Evolutionary conservation across 2,113 vertebrate species (phyloP).

Genomic region (Cephalopholis sonnerati): DNA sequence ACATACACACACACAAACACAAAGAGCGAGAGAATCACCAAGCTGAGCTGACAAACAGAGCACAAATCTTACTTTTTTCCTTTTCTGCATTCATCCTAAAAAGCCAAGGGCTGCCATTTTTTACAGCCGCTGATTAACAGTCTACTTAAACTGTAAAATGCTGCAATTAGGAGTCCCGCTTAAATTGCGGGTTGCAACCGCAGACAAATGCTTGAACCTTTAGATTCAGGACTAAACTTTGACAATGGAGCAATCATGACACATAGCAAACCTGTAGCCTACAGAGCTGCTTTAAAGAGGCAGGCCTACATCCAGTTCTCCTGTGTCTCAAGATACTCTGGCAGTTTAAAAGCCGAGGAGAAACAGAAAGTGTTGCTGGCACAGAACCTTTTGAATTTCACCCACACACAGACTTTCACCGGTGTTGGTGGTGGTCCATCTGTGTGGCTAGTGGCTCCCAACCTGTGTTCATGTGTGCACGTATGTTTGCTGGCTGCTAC

Average conservation of each 20-base stretch:
- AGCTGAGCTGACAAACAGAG: constrained; percentile 5
- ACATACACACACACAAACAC: constrained; percentile 2
- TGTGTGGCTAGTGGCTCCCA: constrained; percentile 47
- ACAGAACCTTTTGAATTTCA: constrained; percentile 24
- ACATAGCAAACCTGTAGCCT: background rate
- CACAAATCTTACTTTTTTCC: constrained; percentile 1
- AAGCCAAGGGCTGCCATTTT: background rate
- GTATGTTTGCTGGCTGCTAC: constrained; percentile 64
- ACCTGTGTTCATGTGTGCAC: constrained; percentile 52
- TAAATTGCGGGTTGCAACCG: constrained; percentile 15
- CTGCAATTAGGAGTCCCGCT: constrained; percentile 14
- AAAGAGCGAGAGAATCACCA: constrained; percentile 33
- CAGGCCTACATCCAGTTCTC: background rate
- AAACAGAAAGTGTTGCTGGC: constrained; percentile 24
- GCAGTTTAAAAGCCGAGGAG: constrained; percentile 16
- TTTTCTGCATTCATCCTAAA: constrained; percentile 7
- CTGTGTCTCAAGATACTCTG: background rate
- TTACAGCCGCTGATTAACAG: constrained; percentile 23
- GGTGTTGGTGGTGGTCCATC: constrained; percentile 50
- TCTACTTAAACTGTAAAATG: constrained; percentile 30
- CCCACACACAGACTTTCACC: constrained; percentile 35
- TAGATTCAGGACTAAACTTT: constrained; percentile 19
- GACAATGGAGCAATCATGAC: constrained; percentile 12
- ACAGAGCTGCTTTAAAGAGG: constrained; percentile 2
- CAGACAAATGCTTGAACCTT: constrained; percentile 24